Base-by-base conservation (phyloP, 1,140 invertebrate genomes). In the Panulirus ornatus region DNA sequence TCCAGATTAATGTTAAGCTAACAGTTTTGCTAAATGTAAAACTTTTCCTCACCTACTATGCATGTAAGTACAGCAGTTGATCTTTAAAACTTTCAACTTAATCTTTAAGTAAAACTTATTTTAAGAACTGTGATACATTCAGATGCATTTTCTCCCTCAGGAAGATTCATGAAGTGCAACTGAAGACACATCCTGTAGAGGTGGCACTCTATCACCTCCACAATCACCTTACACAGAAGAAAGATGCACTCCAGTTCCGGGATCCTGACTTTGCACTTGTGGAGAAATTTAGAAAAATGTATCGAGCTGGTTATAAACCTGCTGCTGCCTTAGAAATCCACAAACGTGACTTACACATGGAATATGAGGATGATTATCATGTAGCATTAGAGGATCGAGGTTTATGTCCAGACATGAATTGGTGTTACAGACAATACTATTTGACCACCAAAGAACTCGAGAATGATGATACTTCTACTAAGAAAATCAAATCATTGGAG, bases 401-500 rank as follows among this genome's bases (percentile, higher is more conserved):
- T 42, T 40, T 75, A n/a, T 75, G 73, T 42, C 73, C 73, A n/a
- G 73, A 75, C 42, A 75, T 75, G 42, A 75, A 75, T 40, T 75
- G 73, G 73, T 75, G 73, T 75, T 75, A 75, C 30, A 75, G 73
- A 75, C 73, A 75, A n/a, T 75, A 42, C 27, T 38, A 75, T 38
- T 40, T 75, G 42, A 22, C 27, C 14, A 22, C 9, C 40, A 75
- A 75, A 16, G 36, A n/a, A 16, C 5, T 16, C 0, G 5, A 19
- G 38, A 40, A 2, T 22, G 27, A 38, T 40, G 27, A n/a, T 42
- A 19, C 73, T 42, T 14, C 36, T 36, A 42, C 0, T 2, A 14
- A 75, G 9, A n/a, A n/a, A n/a, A 38, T 40, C 22, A n/a, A 27
- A 14, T 36, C 34, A 6, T 6, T 75, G 19, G 36, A 75, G 22